A percentile compares a stretch with the other conserved stretches of the same genome.
Conservation (phyloP, 2,113 vertebrate genomes). For the Prolemur simus region DNA sequence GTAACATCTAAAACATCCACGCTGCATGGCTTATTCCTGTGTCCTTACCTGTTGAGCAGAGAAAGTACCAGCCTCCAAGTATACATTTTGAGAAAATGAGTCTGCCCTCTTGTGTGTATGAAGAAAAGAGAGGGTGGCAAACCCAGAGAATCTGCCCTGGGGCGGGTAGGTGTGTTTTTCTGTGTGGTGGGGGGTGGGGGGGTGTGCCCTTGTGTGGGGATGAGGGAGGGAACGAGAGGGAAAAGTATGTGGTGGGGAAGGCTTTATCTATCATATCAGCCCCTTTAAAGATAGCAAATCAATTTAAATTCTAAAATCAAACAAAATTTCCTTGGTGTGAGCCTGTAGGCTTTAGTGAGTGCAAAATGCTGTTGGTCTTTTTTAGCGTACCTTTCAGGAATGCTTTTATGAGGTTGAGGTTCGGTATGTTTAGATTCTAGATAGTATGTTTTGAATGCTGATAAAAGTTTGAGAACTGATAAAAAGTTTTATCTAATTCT, state of each 20-base stretch:
- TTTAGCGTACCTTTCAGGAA: constrained; percentile 30
- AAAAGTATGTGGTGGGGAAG: background rate
- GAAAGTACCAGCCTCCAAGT: background rate
- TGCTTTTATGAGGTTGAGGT: constrained; percentile 4
- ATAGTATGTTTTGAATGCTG: constrained; percentile 8
- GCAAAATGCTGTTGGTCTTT: background rate
- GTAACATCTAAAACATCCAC: background rate
- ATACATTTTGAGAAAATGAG: constrained; percentile 30
- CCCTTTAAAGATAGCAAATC: constrained; percentile 28
- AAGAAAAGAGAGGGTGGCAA: background rate
- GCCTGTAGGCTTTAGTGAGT: background rate
- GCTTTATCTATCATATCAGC: background rate
- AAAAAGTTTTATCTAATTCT: constrained; percentile 5
- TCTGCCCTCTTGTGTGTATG: background rate
- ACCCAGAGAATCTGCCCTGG: background rate
- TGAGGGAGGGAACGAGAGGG: background rate
- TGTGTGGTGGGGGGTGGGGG: background rate
- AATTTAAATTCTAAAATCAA: constrained; percentile 45
- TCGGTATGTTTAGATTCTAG: constrained; percentile 33
- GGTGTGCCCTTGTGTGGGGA: constrained; percentile 7
- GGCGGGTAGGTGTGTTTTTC: background rate
- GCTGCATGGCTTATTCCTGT: background rate
- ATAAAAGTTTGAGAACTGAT: constrained; percentile 6
- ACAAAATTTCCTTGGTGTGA: constrained; percentile 11
- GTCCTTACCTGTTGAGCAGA: constrained; percentile 15